A percentile compares a stretch with the other conserved stretches of the same genome.
These are phyloP conservation scores for Drosophila tsacasi DNA, from an alignment of 1,140 invertebrate species.

Conservation along the genomic window DNA sequence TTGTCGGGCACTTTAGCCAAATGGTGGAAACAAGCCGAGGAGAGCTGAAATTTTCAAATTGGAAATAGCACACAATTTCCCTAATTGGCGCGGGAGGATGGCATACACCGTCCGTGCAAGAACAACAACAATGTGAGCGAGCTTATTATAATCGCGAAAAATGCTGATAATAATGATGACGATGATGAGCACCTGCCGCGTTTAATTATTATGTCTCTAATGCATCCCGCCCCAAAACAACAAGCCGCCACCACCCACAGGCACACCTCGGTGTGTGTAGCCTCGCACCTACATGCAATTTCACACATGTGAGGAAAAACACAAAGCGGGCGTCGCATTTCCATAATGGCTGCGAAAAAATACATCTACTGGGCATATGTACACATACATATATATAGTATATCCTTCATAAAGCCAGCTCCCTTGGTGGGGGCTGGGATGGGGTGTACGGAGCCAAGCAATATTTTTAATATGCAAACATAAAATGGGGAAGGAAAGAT, in stretches of 20 bases:
- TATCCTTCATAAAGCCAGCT: not conserved
- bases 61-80: constrained; percentile 85
- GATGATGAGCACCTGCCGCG: constrained; percentile 69
- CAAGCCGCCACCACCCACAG: constrained; percentile 6
- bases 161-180: constrained; percentile 67
- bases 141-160: constrained; percentile 65
- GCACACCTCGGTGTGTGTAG: constrained; percentile 4
- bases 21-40: constrained; percentile 41
- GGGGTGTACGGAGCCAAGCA: constrained; percentile 18
- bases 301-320: constrained; percentile 58
- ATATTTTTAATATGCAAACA: constrained; percentile 74
- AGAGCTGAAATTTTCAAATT: constrained; percentile 75
- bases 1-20: constrained; percentile 66
- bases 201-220: constrained; percentile 73
- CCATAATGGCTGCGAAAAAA: constrained; percentile 52
- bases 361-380: constrained; percentile 1
- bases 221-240: constrained; percentile 33
- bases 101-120: not conserved
- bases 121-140: constrained; percentile 46
- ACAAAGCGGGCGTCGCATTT: constrained; percentile 69
- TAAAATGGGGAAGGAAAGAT: constrained; percentile 51
- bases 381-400: not conserved
- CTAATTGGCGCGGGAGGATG: constrained; percentile 77
- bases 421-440: not conserved
- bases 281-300: constrained; percentile 68